Percentiles rank a stretch among this genome's conserved stretches.
phyloP scores from a whole-genome alignment of 2,113 vertebrate genomes.

The Fregetta grallaria region DNA sequence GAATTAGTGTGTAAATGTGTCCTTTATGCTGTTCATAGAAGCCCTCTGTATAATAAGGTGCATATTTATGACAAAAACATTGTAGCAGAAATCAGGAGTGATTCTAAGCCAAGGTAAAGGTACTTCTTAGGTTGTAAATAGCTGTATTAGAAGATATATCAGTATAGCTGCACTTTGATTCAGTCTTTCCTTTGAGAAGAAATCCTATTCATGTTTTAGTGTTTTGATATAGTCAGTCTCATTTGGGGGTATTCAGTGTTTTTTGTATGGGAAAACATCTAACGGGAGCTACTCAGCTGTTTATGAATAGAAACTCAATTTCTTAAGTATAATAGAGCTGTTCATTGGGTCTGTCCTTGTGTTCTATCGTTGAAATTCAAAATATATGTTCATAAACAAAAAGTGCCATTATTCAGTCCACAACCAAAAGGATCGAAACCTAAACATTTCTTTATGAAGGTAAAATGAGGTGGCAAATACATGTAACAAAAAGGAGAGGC shows the following conservation, averaged over 20 bases:
- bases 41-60: not conserved
- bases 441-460: constrained; percentile 46
- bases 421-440: constrained; percentile 26
- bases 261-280: constrained; percentile 66
- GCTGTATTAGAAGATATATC: constrained; percentile 65
- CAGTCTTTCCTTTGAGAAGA: constrained; percentile 70
- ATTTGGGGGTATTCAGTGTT: constrained; percentile 68
- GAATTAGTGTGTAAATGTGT: not conserved
- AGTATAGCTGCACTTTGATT: constrained; percentile 70
- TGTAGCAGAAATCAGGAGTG: constrained; percentile 35
- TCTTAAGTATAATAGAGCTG: constrained; percentile 65
- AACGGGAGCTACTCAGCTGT: constrained; percentile 61
- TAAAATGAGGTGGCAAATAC: not conserved
- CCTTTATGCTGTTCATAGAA: not conserved
- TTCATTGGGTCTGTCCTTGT: constrained; percentile 72
- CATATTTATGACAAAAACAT: constrained; percentile 55
- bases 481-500: not conserved
- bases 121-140: constrained; percentile 65
- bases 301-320: constrained; percentile 70
- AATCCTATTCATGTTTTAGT: constrained; percentile 75
- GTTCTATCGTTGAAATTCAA: constrained; percentile 35
- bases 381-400: constrained; percentile 35
- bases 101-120: constrained; percentile 78
- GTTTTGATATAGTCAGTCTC: constrained; percentile 70
- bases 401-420: constrained; percentile 13